Evolutionary conservation across 2,113 vertebrate genomes (phyloP).

Genomic region (Anseranas semipalmata): DNA sequence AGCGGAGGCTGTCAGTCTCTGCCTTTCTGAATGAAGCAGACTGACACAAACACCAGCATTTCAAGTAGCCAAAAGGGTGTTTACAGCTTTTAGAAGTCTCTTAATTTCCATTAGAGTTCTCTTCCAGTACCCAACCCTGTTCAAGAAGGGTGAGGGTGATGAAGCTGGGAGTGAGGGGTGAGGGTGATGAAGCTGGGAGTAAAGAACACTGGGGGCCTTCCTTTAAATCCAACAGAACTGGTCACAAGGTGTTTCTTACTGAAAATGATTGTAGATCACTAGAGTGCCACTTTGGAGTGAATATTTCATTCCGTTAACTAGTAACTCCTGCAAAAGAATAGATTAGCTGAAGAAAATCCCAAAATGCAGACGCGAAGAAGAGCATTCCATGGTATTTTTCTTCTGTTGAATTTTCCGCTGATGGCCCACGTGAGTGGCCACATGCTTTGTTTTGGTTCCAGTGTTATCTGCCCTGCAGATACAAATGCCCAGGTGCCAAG

Average conservation of each 20-base stretch:
- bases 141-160: neutral
- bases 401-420: neutral
- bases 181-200: neutral
- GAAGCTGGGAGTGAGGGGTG: no score
- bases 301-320: neutral
- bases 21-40: neutral
- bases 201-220: neutral
- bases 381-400: neutral
- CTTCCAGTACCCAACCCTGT: neutral
- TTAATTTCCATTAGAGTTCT: neutral
- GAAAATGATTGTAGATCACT: neutral
- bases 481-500: neutral
- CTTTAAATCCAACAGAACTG: rapidly evolving
- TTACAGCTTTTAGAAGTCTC: neutral
- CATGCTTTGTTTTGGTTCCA: neutral
- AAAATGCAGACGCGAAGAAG: neutral
- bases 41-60: neutral
- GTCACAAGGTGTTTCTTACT: neutral
- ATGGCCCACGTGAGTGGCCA: neutral
- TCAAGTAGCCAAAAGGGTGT: neutral
- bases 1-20: neutral
- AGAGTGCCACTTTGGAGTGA: neutral
- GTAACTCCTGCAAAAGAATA: neutral
- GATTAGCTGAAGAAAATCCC: neutral
- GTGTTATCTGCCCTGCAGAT: neutral